Conservation (phyloP, 2,888 invertebrate genomes). For the Lasioglossum malachurum region DNA sequence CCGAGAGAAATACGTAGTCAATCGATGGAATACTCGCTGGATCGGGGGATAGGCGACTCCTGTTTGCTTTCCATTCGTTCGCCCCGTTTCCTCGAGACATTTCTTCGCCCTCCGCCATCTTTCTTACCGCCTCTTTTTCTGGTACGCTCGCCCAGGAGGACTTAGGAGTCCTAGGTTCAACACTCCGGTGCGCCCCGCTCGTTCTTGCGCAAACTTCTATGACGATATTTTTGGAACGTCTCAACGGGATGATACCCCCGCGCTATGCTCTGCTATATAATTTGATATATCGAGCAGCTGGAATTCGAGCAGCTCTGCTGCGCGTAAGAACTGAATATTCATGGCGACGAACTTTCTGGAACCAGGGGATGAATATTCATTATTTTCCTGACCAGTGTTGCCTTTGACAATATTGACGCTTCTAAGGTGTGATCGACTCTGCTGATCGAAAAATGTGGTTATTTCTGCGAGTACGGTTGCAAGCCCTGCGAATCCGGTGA, state of each 20-base stretch:
- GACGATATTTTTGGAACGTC: conserved; percentile 1
- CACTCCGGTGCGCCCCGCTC: not conserved
- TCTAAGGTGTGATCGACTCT: not conserved
- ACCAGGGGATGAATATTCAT: conserved; percentile 14
- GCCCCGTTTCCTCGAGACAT: conserved; percentile 24
- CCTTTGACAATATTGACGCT: conserved; percentile 1
- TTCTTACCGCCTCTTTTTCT: not conserved
- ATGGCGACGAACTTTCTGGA: not conserved
- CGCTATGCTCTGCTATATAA: not conserved
- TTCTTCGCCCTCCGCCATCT: conserved; percentile 10
- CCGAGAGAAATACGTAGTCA: conserved; percentile 46
- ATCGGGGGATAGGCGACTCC: conserved; percentile 49
- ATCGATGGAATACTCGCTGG: conserved; percentile 54
- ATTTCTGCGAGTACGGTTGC: not conserved
- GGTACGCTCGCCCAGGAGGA: not conserved
- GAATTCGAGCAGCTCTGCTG: not conserved
- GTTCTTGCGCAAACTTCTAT: conserved; percentile 5
- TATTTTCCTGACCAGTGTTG: not conserved
- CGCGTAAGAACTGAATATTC: conserved; percentile 1
- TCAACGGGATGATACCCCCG: not conserved
- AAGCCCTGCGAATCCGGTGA: not conserved
- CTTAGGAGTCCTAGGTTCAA: not conserved
- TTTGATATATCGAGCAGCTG: not conserved
- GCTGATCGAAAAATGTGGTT: conserved; percentile 1
- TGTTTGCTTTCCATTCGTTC: conserved; percentile 71